Evolutionary conservation across 2,888 invertebrate species (phyloP).

Genomic region (Ennomos erosarius): DNA sequence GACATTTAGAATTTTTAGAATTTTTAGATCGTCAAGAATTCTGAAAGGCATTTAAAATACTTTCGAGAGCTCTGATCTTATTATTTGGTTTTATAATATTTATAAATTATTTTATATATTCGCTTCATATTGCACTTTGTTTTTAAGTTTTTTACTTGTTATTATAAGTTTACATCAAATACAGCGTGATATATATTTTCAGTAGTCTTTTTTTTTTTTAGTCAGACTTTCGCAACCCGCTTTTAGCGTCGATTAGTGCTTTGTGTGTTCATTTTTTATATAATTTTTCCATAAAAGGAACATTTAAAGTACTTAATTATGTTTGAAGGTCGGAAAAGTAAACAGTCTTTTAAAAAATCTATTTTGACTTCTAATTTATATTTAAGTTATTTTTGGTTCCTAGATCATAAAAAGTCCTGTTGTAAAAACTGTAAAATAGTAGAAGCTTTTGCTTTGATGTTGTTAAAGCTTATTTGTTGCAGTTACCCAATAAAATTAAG

Average conservation of each 20-base stretch:
- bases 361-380: conserved; percentile 13
- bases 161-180: conserved; percentile 77
- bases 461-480: conserved; percentile 71
- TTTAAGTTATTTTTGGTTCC: conserved; percentile 36
- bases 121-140: conserved; percentile 69
- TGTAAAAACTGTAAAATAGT: conserved; percentile 45
- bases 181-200: conserved; percentile 76
- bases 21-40: background rate
- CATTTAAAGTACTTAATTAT: conserved; percentile 52
- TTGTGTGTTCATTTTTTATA: conserved; percentile 47
- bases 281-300: conserved; percentile 49
- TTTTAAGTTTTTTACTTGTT: conserved; percentile 72
- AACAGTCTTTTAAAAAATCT: conserved; percentile 28
- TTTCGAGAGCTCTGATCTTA: conserved; percentile 41
- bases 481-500: conserved; percentile 82
- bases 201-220: conserved; percentile 64
- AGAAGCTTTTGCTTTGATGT: conserved; percentile 58
- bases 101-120: conserved; percentile 33
- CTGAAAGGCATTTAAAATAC: background rate
- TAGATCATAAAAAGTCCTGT: conserved; percentile 33
- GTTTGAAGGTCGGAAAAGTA: conserved; percentile 28
- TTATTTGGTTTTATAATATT: conserved; percentile 32
- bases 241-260: conserved; percentile 77
- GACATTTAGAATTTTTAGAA: too few relatives aligned
- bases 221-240: conserved; percentile 63